These are phyloP conservation scores for Heliocidaris erythrogramma DNA, from an alignment of 35 echinoderm and acorn worm species.

Conservation along the genomic window DNA sequence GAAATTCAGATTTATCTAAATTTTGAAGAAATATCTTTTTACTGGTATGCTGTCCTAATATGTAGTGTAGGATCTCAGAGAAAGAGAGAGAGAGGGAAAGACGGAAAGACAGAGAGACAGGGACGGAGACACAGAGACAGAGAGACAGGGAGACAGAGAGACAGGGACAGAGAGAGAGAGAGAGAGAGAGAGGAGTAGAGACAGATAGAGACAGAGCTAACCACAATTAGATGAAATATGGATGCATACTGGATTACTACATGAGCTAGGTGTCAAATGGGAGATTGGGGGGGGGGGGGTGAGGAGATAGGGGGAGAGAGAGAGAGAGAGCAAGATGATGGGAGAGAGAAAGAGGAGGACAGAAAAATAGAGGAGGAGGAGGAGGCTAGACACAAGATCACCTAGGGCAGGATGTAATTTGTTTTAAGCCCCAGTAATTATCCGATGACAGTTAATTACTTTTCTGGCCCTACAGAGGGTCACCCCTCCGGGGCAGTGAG, in stretches of 20 bases:
- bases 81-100: background rate
- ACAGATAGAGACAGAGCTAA: background rate
- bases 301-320: background rate
- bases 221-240: background rate
- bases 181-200: background rate
- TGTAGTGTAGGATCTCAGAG: too few relatives aligned
- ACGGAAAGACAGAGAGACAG: background rate
- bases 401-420: conserved; percentile 31
- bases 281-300: background rate
- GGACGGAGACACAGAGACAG: background rate
- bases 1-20: too few relatives aligned
- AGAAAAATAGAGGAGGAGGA: background rate
- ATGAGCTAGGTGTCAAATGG: background rate
- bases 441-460: conserved; percentile 29
- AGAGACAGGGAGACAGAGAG: background rate
- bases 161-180: background rate
- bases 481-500: background rate
- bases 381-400: background rate
- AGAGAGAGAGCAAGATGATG: background rate
- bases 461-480: background rate
- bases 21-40: too few relatives aligned
- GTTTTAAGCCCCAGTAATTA: conserved; percentile 42
- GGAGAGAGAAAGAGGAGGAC: background rate
- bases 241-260: background rate
- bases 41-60: too few relatives aligned